A percentile compares a stretch with the other conserved stretches of the same genome.
These are phyloP conservation scores for Phalera bucephala DNA, from an alignment of 2,888 invertebrate genomes.

Conservation along the genomic window DNA sequence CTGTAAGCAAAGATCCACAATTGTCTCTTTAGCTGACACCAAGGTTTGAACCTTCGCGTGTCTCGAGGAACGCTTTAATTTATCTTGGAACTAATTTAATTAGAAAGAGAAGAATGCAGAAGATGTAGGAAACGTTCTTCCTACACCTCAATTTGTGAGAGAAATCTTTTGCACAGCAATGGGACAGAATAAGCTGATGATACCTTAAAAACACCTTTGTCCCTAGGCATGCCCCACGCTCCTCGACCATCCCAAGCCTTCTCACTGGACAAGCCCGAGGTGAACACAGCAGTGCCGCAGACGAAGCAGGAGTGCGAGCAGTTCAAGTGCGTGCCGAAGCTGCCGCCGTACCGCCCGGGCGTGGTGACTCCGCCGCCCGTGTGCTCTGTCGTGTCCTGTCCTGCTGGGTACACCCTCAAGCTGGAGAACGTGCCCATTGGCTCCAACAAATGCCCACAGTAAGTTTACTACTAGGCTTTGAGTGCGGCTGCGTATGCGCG, in stretches of 20 bases:
- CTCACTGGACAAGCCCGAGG: slow-evolving; percentile 57
- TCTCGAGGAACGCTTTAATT: no score
- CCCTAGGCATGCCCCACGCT: slow-evolving; percentile 32
- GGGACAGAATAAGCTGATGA: no score
- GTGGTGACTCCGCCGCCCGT: slow-evolving; percentile 41
- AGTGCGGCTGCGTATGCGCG: no score
- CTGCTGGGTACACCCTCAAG: slow-evolving; percentile 81
- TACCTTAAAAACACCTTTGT: background rate
- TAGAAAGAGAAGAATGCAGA: no score
- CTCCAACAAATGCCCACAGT: slow-evolving; percentile 76
- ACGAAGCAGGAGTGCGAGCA: slow-evolving; percentile 66
- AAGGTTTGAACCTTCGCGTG: no score
- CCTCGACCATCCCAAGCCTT: slow-evolving; percentile 53
- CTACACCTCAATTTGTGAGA: no score
- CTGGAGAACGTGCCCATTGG: slow-evolving; percentile 56
- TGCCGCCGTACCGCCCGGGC: slow-evolving; percentile 67
- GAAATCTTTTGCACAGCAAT: no score
- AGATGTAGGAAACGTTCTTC: no score
- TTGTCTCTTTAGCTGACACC: no score
- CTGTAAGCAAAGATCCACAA: no score
- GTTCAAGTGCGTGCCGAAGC: slow-evolving; percentile 79
- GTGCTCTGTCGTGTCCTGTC: slow-evolving; percentile 82
- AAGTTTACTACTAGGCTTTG: slow-evolving; percentile 2
- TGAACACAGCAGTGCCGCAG: slow-evolving; percentile 16
- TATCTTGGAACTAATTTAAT: no score